Evolutionary conservation across 92 coral and sea anemone species (phyloP), one percentile per base, ranked within the genome.

Genomic region (Porites evermanni): DNA sequence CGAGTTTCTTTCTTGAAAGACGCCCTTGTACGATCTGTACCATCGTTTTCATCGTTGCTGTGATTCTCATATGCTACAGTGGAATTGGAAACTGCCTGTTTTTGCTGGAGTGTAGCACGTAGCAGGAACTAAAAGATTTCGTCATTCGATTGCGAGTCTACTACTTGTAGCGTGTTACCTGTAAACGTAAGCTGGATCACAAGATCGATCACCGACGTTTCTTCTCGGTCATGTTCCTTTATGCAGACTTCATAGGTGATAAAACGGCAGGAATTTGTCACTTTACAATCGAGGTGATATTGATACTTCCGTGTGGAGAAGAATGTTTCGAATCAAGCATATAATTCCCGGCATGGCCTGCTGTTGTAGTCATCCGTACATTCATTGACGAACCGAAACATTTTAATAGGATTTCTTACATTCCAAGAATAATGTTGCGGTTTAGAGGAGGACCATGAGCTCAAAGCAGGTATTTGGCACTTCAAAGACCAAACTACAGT

Each of bases 21-120:
- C 95, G 99, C 86, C 99, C 99, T 23, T 97, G 99, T 87, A 97
- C 99, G 64, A 97, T 97, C 85, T 97, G 99, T 89, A 97, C 99
- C 2, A 86, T 97, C 53, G 99, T 97, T 58, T 97, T 97, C 72
- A 89, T 97, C 53, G 98, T 95, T 10, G 99, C 99, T 17, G 98
- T 97, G 64, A 91, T 96, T 67, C 88, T 95, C 10, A 97, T 97
- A 86, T 97, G 99, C 80, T 97, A 97, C 94, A 97, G 99, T 93
- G 99, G 99, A 77, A 92, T 97, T 73, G 99, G 99, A 60, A 97
- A 97, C 90, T 97, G 99, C 72, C 86, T 97, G 75, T 97, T 97
- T 95, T 90, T 93, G 70, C 64, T 85, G 52, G 99, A 97, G 59
- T 97, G 99, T 71, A 90, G 94, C 19, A 94, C 96, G 91, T 94